Evolutionary conservation across 1,140 invertebrate species (phyloP).

Genomic region (Leptinotarsa undecemlineata): DNA sequence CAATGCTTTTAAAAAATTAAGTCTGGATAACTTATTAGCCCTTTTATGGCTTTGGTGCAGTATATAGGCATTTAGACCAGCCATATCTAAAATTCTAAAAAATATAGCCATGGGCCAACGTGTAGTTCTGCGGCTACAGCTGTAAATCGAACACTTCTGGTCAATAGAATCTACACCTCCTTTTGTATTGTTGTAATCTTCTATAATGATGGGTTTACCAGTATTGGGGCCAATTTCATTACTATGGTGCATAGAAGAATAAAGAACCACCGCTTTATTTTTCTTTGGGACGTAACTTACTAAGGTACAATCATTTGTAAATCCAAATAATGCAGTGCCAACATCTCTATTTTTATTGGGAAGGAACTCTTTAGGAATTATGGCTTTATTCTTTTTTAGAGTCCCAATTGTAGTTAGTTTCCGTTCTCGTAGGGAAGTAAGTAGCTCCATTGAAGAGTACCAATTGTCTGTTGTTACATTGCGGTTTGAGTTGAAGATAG

Average conservation of each 20-base stretch:
- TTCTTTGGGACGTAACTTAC: constrained; percentile 43
- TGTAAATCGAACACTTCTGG: constrained; percentile 46
- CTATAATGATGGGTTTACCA: constrained; percentile 46
- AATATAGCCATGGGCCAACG: constrained; percentile 50
- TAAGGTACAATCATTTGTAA: constrained; percentile 44
- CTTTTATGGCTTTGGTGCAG: neutral
- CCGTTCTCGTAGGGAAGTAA: constrained; percentile 39
- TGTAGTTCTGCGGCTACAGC: constrained; percentile 23
- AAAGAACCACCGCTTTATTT: constrained; percentile 49
- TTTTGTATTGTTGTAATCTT: constrained; percentile 49
- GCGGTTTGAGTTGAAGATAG: constrained; percentile 41
- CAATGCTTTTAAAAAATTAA: too few relatives aligned
- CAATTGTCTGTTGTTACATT: constrained; percentile 49
- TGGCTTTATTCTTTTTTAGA: constrained; percentile 48
- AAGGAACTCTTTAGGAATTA: constrained; percentile 47
- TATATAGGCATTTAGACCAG: constrained; percentile 32
- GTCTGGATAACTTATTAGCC: too few relatives aligned
- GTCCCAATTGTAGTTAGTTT: constrained; percentile 47
- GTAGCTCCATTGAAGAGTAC: constrained; percentile 42
- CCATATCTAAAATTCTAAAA: constrained; percentile 44
- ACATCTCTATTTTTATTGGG: constrained; percentile 28
- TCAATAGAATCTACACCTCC: constrained; percentile 49
- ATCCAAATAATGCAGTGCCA: constrained; percentile 24
- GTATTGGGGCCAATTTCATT: constrained; percentile 34
- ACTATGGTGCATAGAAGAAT: constrained; percentile 49